A percentile compares a stretch with the other conserved stretches of the same genome.
Evolutionary conservation across 2,797 vertebrate species (phyloP).

Genomic region (Chloroceryle inda): DNA sequence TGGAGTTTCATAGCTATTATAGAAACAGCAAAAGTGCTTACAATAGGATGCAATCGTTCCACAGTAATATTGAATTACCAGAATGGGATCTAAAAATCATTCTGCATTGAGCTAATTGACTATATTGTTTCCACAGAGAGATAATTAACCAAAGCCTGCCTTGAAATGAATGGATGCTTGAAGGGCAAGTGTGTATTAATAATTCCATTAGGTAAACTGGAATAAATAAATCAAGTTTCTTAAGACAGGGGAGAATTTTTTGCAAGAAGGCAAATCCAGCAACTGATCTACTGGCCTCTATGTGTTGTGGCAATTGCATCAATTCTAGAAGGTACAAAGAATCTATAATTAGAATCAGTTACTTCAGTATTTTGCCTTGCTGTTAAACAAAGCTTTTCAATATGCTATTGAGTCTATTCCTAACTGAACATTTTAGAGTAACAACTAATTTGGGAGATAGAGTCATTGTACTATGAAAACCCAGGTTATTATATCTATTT

Average conservation of each 20-base stretch:
- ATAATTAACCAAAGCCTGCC: not conserved
- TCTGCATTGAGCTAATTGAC: not conserved
- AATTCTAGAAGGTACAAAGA: not conserved
- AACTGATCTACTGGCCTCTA: not conserved
- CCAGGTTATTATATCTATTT: not conserved
- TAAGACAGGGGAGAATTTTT: not conserved
- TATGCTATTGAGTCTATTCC: not conserved
- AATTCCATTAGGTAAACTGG: not conserved
- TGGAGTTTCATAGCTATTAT: not conserved
- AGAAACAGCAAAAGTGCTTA: not conserved
- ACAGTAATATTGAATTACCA: not conserved
- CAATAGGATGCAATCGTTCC: not conserved
- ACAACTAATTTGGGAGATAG: not conserved
- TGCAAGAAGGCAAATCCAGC: not conserved
- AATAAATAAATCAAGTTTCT: not conserved
- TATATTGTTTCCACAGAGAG: not conserved
- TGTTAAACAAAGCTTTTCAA: not conserved
- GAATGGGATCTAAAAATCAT: not conserved
- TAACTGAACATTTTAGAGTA: not conserved
- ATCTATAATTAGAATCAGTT: not conserved
- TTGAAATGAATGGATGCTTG: not conserved
- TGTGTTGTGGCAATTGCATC: not conserved
- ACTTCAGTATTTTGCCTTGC: not conserved
- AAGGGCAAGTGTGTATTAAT: not conserved
- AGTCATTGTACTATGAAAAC: not conserved